Evolutionary conservation across 2,113 vertebrate species (phyloP), one percentile per base, ranked within the genome.

Genomic region (Bubo bubo): DNA sequence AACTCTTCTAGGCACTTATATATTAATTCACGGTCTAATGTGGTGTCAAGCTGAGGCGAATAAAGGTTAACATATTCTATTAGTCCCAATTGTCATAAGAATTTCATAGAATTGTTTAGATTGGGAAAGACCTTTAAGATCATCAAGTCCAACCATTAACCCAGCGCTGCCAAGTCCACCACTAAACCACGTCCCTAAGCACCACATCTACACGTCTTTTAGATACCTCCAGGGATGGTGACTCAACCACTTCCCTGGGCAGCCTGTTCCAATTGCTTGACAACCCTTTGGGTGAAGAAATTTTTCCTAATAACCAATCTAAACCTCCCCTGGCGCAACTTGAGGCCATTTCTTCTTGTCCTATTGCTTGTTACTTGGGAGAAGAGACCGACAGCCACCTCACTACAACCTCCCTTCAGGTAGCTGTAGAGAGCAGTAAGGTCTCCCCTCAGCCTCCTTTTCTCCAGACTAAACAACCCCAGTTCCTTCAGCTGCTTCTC

Each of bases 11-110:
- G 95, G 94, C 95, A 96, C 94, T 97, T 97, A 96, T 84, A 83
- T 96, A 95, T 97, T 97, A 98, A 97, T 98, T 98, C 96, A 95
- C 87, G 82, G 95, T 95, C 97, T 98, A 98, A 95, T 96, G 96
- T 95, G 85, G 94, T 97, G 97, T 98, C 97, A 97, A 95, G 91
- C 90, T 84, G 95, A 90, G 92, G 80, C n/a, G 79, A 97, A 97
- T 97, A 97, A 98, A 98, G 98, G 98, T 98, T 98, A 98, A 98
- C 96, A 94, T 92, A 98, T 98, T 98, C 97, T 98, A 98, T 98
- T 98, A 98, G 97, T 98, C 90, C 92, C 96, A 98, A 98, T 98
- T 98, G 98, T 98, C 97, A 95, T 95, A 97, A 98, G 97, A 97
- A 98, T 98, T 98, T 97, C 97, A 97, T 7, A 67, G 58, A 86